Conservation (phyloP, 2,113 vertebrate genomes). For the Mesitornis unicolor region DNA sequence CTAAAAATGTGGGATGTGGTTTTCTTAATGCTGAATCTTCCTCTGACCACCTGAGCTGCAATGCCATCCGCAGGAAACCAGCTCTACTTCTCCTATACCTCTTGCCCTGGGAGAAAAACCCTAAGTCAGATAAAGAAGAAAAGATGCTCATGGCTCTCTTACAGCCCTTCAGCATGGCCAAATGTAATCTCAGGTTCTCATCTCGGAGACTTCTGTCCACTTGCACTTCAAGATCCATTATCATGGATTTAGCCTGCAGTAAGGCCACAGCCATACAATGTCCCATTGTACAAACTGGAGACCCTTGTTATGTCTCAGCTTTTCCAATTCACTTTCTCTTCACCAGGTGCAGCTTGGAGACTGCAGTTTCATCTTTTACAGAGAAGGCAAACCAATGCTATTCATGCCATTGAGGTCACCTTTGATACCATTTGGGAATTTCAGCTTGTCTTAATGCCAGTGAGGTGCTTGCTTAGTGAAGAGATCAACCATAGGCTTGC, state of each 20-base stretch:
- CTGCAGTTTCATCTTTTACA: neutral
- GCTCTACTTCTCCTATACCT: neutral
- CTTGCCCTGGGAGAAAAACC: neutral
- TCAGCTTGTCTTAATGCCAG: neutral
- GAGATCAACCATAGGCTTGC: neutral
- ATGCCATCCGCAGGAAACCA: neutral
- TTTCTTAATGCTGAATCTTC: neutral
- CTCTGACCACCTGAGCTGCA: neutral
- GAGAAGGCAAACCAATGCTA: neutral
- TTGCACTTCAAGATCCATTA: neutral
- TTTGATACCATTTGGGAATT: neutral
- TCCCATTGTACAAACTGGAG: neutral
- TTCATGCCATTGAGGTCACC: neutral
- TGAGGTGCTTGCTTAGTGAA: neutral
- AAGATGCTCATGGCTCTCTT: neutral
- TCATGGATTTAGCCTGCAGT: neutral
- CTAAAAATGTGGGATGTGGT: neutral
- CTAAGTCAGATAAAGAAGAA: neutral
- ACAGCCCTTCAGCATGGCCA: neutral
- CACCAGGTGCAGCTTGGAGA: neutral
- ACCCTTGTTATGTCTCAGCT: neutral
- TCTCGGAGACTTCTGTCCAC: neutral
- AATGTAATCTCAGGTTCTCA: neutral
- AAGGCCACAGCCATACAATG: neutral
- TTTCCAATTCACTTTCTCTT: neutral